Evolutionary conservation across 2,888 invertebrate species (phyloP).

Genomic region (Conistra vaccinii): DNA sequence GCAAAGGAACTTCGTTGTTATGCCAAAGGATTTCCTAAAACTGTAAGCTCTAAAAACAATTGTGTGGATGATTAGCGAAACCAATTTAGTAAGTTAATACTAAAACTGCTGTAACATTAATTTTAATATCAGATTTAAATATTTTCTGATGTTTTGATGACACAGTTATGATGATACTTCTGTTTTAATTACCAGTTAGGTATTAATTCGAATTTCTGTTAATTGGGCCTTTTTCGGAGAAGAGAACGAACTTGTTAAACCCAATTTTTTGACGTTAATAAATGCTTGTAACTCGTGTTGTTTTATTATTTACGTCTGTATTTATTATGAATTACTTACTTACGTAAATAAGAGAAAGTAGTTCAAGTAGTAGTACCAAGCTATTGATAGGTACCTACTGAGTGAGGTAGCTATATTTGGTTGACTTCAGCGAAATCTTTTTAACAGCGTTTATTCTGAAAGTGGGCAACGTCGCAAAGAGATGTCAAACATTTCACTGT

Average conservation of each 20-base stretch:
- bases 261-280: neutral
- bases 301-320: neutral
- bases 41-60: neutral
- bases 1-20: conserved; percentile 35
- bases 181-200: conserved; percentile 8
- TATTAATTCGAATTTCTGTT: conserved; percentile 2
- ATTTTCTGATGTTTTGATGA: conserved; percentile 14
- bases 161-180: neutral
- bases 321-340: neutral
- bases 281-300: neutral
- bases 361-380: neutral
- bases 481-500: too few species aligned
- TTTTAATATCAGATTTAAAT: conserved; percentile 20
- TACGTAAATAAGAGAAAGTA: neutral
- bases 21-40: conserved; percentile 34
- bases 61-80: conserved; percentile 19
- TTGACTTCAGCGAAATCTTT: neutral
- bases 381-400: too few species aligned
- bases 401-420: neutral
- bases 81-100: conserved; percentile 14
- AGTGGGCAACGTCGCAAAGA: too few species aligned
- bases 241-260: too few species aligned
- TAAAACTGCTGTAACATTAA: too few species aligned
- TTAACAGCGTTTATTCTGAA: too few species aligned
- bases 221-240: neutral